A percentile compares a stretch with the other conserved stretches of the same genome.
Conservation (phyloP, 1,140 invertebrate species). For the Formica exsecta region DNA sequence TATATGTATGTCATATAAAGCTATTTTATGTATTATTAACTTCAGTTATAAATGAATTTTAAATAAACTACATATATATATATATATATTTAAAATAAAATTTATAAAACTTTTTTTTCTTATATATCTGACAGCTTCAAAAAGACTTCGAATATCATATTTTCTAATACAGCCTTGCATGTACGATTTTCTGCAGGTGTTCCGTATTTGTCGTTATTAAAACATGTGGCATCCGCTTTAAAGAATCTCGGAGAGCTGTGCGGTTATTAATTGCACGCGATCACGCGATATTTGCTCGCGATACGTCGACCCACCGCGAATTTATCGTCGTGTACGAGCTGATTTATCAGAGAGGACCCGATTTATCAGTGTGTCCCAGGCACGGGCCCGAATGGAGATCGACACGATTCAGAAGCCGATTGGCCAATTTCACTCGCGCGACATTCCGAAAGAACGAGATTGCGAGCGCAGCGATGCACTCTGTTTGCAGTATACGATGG, state of each 20-base stretch:
- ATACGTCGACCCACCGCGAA: conserved; percentile 70
- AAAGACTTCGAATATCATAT: background rate
- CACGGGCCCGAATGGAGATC: conserved; percentile 55
- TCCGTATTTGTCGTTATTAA: conserved; percentile 61
- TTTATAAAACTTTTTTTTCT: background rate
- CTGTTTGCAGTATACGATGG: conserved; percentile 30
- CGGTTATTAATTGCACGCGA: conserved; percentile 75
- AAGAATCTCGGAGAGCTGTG: conserved; percentile 51
- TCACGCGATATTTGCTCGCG: conserved; percentile 77
- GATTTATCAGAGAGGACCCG: conserved; percentile 74
- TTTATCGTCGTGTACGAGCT: conserved; percentile 69
- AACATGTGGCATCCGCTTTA: conserved; percentile 66
- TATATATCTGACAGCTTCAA: background rate
- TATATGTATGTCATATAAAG: no score
- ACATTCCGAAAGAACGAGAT: conserved; percentile 57
- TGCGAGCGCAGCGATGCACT: conserved; percentile 7
- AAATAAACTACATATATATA: background rate
- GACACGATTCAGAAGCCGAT: conserved; percentile 68
- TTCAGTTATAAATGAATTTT: background rate
- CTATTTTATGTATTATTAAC: background rate
- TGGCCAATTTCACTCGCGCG: conserved; percentile 67
- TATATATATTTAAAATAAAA: background rate
- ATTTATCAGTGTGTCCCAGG: conserved; percentile 73
- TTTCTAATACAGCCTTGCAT: background rate
- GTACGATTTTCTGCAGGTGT: background rate